phyloP scores from a whole-genome alignment of 2,888 invertebrate species.

The Drosophila fungiperda region DNA sequence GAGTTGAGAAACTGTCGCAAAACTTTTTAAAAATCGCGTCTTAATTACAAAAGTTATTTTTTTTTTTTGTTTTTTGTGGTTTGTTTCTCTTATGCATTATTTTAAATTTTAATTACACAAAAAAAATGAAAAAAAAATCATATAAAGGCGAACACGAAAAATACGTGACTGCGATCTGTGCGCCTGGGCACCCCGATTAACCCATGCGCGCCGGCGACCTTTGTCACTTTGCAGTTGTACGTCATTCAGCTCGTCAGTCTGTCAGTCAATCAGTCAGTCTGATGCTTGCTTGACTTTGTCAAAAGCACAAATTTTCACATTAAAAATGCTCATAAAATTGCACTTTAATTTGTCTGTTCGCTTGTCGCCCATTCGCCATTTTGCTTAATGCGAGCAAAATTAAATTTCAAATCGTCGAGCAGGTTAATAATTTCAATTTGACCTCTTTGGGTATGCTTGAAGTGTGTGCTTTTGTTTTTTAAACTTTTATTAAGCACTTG shows the following conservation, averaged over 20 bases:
- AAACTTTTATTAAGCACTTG: slow-evolving; percentile 17
- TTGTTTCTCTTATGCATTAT: slow-evolving; percentile 42
- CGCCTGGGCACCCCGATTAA: slow-evolving; percentile 77
- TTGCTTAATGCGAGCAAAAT: slow-evolving; percentile 57
- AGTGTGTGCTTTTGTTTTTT: slow-evolving; percentile 13
- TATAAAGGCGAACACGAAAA: neutral
- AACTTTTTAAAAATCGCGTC: slow-evolving; percentile 49
- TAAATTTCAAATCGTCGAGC: slow-evolving; percentile 72
- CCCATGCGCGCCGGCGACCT: slow-evolving; percentile 65
- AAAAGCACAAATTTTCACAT: slow-evolving; percentile 75
- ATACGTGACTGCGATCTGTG: slow-evolving; percentile 24
- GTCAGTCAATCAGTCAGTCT: slow-evolving; percentile 26
- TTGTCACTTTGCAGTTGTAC: slow-evolving; percentile 38
- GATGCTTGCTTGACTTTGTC: slow-evolving; percentile 59
- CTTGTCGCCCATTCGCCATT: slow-evolving; percentile 40
- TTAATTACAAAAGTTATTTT: slow-evolving; percentile 63
- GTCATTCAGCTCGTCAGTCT: slow-evolving; percentile 31
- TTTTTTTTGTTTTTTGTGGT: slow-evolving; percentile 24
- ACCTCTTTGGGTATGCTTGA: slow-evolving; percentile 59
- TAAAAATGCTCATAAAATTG: slow-evolving; percentile 79
- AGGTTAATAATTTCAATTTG: slow-evolving; percentile 77
- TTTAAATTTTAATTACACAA: slow-evolving; percentile 72
- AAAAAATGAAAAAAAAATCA: slow-evolving; percentile 24
- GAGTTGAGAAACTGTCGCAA: slow-evolving; percentile 60
- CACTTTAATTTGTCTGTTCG: slow-evolving; percentile 68